Evolutionary conservation across 2,888 invertebrate genomes (phyloP).

Genomic region (Drosophila austrosaltans): DNA sequence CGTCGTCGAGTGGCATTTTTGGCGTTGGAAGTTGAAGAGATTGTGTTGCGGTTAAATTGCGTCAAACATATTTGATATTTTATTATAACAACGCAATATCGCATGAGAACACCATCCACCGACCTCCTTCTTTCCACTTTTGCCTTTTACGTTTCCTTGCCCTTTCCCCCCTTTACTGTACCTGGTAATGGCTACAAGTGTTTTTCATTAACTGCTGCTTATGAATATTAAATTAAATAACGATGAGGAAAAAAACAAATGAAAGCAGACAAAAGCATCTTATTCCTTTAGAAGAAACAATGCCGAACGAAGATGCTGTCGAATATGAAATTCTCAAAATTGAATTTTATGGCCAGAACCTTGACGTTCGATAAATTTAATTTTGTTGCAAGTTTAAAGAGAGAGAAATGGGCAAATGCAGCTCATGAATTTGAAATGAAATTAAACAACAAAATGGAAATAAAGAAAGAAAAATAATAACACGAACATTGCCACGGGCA

Average conservation of each 20-base stretch:
- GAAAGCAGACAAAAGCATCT: slow-evolving; percentile 44
- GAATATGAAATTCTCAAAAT: slow-evolving; percentile 56
- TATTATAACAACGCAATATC: slow-evolving; percentile 62
- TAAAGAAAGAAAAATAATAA: slow-evolving; percentile 41
- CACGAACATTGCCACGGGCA: slow-evolving; percentile 18
- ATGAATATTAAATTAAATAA: slow-evolving; percentile 73
- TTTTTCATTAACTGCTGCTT: slow-evolving; percentile 75
- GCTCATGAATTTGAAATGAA: slow-evolving; percentile 71
- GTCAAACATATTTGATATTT: slow-evolving; percentile 79
- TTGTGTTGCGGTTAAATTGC: slow-evolving; percentile 75
- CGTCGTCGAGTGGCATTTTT: slow-evolving; percentile 63
- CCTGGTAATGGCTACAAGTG: slow-evolving; percentile 63
- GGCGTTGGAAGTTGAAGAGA: slow-evolving; percentile 47
- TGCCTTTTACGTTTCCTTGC: slow-evolving; percentile 13
- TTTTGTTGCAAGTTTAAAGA: slow-evolving; percentile 46
- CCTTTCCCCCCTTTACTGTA: neutral
- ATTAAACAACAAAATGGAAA: slow-evolving; percentile 57
- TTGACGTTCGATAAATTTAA: slow-evolving; percentile 53
- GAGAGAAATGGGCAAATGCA: slow-evolving; percentile 41
- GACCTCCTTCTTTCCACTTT: neutral
- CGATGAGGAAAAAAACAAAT: slow-evolving; percentile 13
- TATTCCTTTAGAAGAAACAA: slow-evolving; percentile 39
- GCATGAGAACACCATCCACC: slow-evolving; percentile 20
- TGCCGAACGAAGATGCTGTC: slow-evolving; percentile 41
- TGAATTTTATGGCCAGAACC: slow-evolving; percentile 52